These are phyloP conservation scores for Gymnodraco acuticeps DNA, from an alignment of 2,797 vertebrate species.

Conservation along the genomic window DNA sequence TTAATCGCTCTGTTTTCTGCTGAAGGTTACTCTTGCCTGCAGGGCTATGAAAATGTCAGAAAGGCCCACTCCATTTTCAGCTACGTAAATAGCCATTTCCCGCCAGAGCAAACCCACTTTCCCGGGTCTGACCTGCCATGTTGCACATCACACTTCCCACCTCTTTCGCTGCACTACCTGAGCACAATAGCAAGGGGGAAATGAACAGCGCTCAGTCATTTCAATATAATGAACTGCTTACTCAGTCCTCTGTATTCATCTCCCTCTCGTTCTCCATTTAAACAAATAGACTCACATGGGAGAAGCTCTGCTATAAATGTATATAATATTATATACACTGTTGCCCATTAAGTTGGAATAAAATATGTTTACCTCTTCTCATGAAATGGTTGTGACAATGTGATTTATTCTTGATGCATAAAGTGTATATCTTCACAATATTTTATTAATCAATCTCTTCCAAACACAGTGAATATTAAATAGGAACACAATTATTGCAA, in stretches of 20 bases:
- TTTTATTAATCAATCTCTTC: too few relatives aligned
- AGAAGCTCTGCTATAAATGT: neutral
- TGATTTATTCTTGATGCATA: too few relatives aligned
- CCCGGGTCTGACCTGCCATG: slow-evolving; percentile 70
- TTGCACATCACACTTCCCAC: slow-evolving; percentile 64
- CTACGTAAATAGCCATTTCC: slow-evolving; percentile 90
- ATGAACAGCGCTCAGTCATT: slow-evolving; percentile 34
- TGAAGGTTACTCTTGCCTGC: slow-evolving; percentile 88
- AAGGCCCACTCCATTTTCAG: slow-evolving; percentile 81
- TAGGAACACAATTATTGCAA: too few relatives aligned
- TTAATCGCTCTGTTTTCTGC: slow-evolving; percentile 72
- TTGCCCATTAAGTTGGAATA: too few relatives aligned
- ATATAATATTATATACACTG: too few relatives aligned
- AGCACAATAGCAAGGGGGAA: slow-evolving; percentile 10
- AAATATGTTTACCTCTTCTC: too few relatives aligned
- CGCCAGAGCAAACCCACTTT: slow-evolving; percentile 90
- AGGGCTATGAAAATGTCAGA: slow-evolving; percentile 82
- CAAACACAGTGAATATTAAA: too few relatives aligned
- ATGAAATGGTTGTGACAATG: too few relatives aligned
- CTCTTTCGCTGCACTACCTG: slow-evolving; percentile 52
- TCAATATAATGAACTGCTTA: slow-evolving; percentile 35
- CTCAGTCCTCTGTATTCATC: slow-evolving; percentile 21
- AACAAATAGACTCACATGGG: slow-evolving; percentile 1
- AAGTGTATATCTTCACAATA: too few relatives aligned
- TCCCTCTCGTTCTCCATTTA: slow-evolving; percentile 20